phyloP scores from a whole-genome alignment of 2,797 vertebrate species.

The Sternotherus odoratus region DNA sequence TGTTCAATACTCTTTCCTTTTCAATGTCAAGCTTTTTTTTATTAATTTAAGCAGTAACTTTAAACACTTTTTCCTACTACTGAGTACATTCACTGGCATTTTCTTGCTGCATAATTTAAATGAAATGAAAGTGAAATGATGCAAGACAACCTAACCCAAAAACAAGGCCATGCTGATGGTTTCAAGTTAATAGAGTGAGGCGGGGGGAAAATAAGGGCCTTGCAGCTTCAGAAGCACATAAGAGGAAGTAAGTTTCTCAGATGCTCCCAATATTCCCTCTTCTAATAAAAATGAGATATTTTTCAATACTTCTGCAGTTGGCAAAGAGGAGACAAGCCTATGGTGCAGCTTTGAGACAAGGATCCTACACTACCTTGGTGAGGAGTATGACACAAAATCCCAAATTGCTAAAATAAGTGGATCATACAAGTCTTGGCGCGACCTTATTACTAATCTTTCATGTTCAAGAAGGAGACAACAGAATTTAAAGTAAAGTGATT shows the following conservation, averaged over 20 bases:
- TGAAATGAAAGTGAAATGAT: background rate
- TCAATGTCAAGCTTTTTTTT: background rate
- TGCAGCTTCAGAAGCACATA: background rate
- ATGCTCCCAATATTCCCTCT: background rate
- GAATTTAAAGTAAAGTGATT: background rate
- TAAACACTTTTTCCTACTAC: background rate
- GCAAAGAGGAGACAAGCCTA: background rate
- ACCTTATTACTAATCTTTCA: background rate
- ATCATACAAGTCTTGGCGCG: background rate
- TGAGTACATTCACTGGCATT: background rate
- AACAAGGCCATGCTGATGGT: fast-evolving
- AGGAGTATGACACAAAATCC: background rate
- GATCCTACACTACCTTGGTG: background rate
- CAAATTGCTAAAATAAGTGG: background rate
- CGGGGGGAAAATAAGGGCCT: background rate
- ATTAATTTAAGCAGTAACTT: background rate
- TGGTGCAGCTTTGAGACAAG: background rate
- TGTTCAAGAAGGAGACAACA: background rate
- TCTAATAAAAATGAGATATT: fast-evolving
- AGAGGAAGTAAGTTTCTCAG: background rate
- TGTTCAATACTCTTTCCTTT: background rate
- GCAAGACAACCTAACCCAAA: background rate
- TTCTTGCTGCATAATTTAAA: background rate
- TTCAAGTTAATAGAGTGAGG: background rate
- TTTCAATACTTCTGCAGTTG: background rate